Conservation (phyloP, 2,113 vertebrate species). For the Amia ocellicauda region DNA sequence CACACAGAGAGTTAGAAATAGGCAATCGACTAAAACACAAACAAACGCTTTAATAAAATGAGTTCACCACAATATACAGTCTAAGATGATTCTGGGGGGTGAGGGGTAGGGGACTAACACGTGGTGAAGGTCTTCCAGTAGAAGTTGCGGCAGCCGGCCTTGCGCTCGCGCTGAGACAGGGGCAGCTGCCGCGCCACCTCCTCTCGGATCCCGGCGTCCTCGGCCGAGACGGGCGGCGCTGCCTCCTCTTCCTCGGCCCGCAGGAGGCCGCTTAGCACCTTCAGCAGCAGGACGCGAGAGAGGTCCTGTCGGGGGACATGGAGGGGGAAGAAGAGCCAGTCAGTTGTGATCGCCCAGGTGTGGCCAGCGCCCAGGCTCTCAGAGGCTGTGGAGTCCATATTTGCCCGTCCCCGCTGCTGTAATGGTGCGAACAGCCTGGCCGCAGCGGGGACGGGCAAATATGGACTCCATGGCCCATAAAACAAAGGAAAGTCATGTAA, state of each 20-base stretch:
- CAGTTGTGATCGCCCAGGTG: too few relatives aligned
- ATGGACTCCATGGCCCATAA: not conserved
- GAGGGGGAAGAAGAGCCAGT: not conserved
- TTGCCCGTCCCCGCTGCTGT: too few relatives aligned
- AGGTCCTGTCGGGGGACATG: constrained; percentile 44
- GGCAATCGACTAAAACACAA: too few relatives aligned
- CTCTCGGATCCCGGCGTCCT: constrained; percentile 24
- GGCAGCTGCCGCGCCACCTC: constrained; percentile 51
- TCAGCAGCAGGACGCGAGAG: constrained; percentile 43
- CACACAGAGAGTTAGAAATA: too few relatives aligned
- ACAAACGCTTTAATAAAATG: too few relatives aligned
- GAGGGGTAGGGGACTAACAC: constrained; percentile 43
- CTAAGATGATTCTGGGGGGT: too few relatives aligned
- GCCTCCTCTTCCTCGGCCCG: constrained; percentile 26
- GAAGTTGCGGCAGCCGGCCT: constrained; percentile 71
- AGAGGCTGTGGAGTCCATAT: too few relatives aligned
- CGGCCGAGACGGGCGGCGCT: constrained; percentile 27
- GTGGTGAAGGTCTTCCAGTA: constrained; percentile 79
- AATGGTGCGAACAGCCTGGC: too few relatives aligned
- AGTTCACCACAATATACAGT: too few relatives aligned
- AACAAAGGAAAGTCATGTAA: not conserved
- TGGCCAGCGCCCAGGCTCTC: too few relatives aligned
- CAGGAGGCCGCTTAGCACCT: constrained; percentile 44
- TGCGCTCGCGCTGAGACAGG: constrained; percentile 57
- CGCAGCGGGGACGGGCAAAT: not conserved